Conservation (phyloP, 2,888 invertebrate species). For the Luperina testacea region DNA sequence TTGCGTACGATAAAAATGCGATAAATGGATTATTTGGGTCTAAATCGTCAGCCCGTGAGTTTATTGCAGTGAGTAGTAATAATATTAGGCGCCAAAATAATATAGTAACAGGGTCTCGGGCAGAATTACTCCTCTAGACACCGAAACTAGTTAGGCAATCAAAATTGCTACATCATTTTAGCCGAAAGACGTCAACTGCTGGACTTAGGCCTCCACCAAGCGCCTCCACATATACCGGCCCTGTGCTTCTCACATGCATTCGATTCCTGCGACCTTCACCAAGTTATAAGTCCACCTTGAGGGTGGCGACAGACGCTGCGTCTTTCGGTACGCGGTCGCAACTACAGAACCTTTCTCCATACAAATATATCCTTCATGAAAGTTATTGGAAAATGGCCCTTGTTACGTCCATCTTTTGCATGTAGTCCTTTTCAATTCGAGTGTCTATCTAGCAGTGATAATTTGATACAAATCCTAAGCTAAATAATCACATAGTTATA, state of each 20-base stretch:
- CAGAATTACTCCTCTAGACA: background rate
- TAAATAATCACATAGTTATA: conserved; percentile 36
- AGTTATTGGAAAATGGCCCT: background rate
- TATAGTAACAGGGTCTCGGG: background rate
- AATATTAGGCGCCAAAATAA: conserved; percentile 3
- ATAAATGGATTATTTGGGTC: conserved; percentile 11
- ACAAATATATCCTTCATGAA: background rate
- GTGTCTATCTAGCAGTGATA: background rate
- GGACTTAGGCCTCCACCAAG: background rate
- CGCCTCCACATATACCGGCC: too few species aligned
- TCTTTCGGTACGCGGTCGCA: background rate
- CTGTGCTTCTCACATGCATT: too few species aligned
- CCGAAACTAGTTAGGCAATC: background rate
- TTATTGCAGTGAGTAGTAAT: conserved; percentile 13
- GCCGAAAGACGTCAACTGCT: background rate
- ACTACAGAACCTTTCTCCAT: background rate
- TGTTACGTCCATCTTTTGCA: background rate
- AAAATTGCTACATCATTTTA: background rate
- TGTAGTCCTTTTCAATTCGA: background rate
- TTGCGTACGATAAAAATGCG: conserved; percentile 28
- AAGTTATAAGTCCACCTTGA: background rate
- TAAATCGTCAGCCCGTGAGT: conserved; percentile 5
- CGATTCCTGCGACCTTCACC: background rate
- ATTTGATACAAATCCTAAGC: conserved; percentile 31
- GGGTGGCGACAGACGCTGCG: rapidly evolving